A percentile compares a stretch with the other conserved stretches of the same genome.
Evolutionary conservation across 1,140 invertebrate species (phyloP).

Genomic region (Pogonomyrmex barbatus): DNA sequence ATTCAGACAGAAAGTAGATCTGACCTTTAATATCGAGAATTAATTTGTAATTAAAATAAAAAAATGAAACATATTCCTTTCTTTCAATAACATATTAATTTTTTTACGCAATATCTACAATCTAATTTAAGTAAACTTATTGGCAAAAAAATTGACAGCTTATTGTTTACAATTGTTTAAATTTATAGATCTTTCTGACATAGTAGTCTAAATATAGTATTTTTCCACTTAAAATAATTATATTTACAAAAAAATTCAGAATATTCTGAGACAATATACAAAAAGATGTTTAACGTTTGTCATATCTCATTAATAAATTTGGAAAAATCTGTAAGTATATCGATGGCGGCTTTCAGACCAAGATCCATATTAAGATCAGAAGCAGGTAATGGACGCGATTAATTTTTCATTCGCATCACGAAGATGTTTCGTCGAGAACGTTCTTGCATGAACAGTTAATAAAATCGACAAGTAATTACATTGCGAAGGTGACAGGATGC

Average conservation of each 20-base stretch:
- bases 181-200: neutral
- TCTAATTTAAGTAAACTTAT: constrained; percentile 4
- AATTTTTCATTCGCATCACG: constrained; percentile 18
- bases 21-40: neutral
- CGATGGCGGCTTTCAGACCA: neutral
- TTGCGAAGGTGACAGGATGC: constrained; percentile 34
- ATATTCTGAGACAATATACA: neutral
- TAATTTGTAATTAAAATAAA: neutral
- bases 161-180: neutral
- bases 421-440: neutral
- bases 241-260: neutral
- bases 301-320: neutral
- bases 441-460: constrained; percentile 42
- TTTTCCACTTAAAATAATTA: neutral
- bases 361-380: constrained; percentile 48
- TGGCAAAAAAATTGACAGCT: neutral
- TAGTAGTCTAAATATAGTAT: neutral
- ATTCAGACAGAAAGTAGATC: neutral
- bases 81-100: neutral
- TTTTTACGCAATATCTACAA: neutral
- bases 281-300: neutral
- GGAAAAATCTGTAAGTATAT: neutral
- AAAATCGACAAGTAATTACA: constrained; percentile 34
- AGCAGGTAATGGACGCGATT: constrained; percentile 21
- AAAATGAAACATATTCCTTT: neutral